Conservation (phyloP, 2,888 invertebrate species). For the Andrena hattorfiana region DNA sequence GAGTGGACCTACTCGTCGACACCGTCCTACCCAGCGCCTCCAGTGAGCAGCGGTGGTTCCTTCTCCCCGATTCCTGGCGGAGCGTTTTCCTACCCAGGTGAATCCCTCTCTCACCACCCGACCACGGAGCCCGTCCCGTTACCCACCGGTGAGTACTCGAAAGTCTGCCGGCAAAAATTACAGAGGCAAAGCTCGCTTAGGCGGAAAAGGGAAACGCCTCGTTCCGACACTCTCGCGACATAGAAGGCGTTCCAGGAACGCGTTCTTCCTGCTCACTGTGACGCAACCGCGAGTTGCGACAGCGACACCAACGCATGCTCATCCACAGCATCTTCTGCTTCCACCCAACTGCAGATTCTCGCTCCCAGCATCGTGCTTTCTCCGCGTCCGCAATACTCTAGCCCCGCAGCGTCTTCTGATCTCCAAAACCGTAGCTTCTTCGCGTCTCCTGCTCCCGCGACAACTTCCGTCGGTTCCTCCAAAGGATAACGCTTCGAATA, state of each 20-base stretch:
- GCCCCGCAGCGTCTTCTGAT: background rate
- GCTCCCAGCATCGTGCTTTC: no score
- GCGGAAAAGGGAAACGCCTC: background rate
- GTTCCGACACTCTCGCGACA: conserved; percentile 28
- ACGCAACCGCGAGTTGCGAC: conserved; percentile 9
- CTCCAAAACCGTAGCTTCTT: background rate
- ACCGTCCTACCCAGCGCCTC: conserved; percentile 82
- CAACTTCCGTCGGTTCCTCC: no score
- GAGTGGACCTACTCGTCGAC: conserved; percentile 82
- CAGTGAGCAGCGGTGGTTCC: conserved; percentile 81
- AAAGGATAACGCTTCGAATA: no score
- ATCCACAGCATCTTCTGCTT: background rate
- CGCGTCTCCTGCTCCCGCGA: background rate
- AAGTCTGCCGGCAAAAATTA: background rate
- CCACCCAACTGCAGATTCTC: no score
- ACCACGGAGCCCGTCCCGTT: conserved; percentile 83
- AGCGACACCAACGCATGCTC: background rate
- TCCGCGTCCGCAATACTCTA: no score
- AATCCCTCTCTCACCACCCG: conserved; percentile 83
- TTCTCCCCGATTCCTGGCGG: conserved; percentile 84
- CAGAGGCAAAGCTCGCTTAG: background rate
- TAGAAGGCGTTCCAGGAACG: conserved; percentile 49
- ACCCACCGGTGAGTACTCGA: conserved; percentile 77
- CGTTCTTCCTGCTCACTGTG: conserved; percentile 21
- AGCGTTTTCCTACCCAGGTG: conserved; percentile 84